phyloP scores from a whole-genome alignment of 2,888 invertebrate species.

The Entomobrya multifasciata region DNA sequence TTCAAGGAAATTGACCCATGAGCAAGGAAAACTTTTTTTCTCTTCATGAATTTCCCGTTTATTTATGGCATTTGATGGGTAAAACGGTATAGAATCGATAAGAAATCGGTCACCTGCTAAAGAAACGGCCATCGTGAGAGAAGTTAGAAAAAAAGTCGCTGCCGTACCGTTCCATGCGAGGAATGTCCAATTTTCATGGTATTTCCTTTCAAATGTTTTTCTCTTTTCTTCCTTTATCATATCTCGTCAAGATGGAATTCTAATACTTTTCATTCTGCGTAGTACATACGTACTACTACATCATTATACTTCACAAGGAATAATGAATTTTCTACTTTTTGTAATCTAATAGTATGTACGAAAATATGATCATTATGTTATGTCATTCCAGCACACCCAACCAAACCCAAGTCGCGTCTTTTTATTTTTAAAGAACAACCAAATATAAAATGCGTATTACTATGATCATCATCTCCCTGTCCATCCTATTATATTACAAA shows the following conservation, averaged over 20 bases:
- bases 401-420: too few relatives aligned
- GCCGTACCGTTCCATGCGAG: neutral
- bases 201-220: conserved; percentile 23
- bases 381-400: too few relatives aligned
- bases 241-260: neutral
- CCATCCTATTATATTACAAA: neutral
- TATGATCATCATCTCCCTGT: neutral
- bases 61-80: too few relatives aligned
- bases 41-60: neutral
- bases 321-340: too few relatives aligned
- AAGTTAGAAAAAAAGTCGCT: too few relatives aligned
- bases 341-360: too few relatives aligned
- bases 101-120: conserved; percentile 38
- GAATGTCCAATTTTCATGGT: conserved; percentile 45
- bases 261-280: too few relatives aligned
- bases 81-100: conserved; percentile 30
- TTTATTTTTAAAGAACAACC: too few relatives aligned
- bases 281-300: too few relatives aligned
- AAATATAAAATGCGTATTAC: too few relatives aligned
- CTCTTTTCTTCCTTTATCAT: neutral
- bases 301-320: too few relatives aligned
- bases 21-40: neutral
- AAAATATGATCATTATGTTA: too few relatives aligned
- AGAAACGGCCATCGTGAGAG: neutral
- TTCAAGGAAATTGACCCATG: conserved; percentile 4